Evolutionary conservation across 2,888 invertebrate species (phyloP).

Genomic region (Xanthorhoe spadicearia): DNA sequence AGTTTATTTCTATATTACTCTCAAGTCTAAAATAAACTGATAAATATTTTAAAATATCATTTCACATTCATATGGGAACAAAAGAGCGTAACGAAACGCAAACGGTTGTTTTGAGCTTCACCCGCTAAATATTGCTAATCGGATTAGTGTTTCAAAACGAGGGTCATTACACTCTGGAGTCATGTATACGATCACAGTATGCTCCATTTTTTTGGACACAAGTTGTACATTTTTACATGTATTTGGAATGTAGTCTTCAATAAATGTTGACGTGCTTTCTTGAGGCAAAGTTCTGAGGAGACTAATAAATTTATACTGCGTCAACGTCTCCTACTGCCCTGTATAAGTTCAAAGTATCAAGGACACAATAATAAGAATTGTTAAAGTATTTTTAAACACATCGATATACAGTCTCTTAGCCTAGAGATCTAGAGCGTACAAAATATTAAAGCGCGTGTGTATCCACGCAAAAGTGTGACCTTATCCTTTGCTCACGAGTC

Average conservation of each 20-base stretch:
- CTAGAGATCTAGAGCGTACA: not conserved
- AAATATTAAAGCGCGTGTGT: slow-evolving; percentile 5
- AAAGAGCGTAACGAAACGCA: slow-evolving; percentile 50
- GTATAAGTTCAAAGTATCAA: slow-evolving; percentile 13
- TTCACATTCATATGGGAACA: slow-evolving; percentile 23
- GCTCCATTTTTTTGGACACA: slow-evolving; percentile 28
- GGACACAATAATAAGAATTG: not conserved
- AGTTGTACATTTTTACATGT: not conserved
- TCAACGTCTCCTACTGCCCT: not conserved
- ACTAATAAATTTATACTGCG: not conserved
- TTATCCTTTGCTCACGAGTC: not conserved
- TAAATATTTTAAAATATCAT: slow-evolving; percentile 10
- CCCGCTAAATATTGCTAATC: slow-evolving; percentile 59
- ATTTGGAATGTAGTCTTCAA: not conserved
- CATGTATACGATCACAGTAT: slow-evolving; percentile 33
- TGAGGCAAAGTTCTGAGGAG: not conserved
- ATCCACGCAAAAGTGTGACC: slow-evolving; percentile 31
- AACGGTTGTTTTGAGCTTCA: slow-evolving; percentile 47
- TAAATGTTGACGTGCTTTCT: not conserved
- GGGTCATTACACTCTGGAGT: slow-evolving; percentile 56
- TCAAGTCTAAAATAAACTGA: not conserved
- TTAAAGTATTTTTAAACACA: not conserved
- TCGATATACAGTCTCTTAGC: not conserved
- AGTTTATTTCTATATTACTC: not conserved
- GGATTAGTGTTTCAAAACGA: slow-evolving; percentile 54